phyloP scores from a whole-genome alignment of 30 jellyfish, hydroid and myxozoan genomes.

The Cassiopea andromeda region DNA sequence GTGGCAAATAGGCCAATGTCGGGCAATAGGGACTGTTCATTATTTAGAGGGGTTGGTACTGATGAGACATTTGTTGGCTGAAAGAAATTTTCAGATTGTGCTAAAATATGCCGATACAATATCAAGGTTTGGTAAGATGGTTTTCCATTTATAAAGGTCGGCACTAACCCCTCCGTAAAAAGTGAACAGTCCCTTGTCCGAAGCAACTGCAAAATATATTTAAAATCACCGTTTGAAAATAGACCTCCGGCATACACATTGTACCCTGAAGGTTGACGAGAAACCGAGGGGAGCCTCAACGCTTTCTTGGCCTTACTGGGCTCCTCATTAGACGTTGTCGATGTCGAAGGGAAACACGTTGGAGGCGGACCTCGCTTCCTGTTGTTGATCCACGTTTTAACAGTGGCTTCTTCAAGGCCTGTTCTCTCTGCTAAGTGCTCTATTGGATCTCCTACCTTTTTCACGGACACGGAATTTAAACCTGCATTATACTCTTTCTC shows the following conservation, averaged over 20 bases:
- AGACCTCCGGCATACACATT: conserved; percentile 21
- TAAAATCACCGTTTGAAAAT: conserved; percentile 17
- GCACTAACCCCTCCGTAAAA: no score
- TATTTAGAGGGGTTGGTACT: no score
- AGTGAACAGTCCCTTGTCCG: neutral
- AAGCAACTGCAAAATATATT: neutral
- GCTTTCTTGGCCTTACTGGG: conserved; percentile 25
- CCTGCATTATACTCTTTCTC: conserved; percentile 21
- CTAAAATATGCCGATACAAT: no score
- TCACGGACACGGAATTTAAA: conserved; percentile 15
- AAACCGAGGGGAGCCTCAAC: conserved; percentile 21
- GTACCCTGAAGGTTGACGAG: conserved; percentile 26
- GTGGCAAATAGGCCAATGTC: no score
- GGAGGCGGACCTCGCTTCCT: conserved; percentile 40
- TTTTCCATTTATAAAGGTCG: no score
- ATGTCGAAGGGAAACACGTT: conserved; percentile 16
- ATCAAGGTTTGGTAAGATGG: no score
- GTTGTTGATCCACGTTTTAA: conserved; percentile 36
- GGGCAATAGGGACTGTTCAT: no score
- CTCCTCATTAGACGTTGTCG: neutral
- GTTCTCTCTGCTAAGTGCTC: conserved; percentile 21
- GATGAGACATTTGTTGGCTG: no score
- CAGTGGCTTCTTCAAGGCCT: conserved; percentile 29
- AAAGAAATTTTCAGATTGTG: no score
- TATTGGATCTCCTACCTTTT: conserved; percentile 26